A percentile compares a stretch with the other conserved stretches of the same genome.
phyloP scores from a whole-genome alignment of 2,797 vertebrate species.

The Characodon lateralis region DNA sequence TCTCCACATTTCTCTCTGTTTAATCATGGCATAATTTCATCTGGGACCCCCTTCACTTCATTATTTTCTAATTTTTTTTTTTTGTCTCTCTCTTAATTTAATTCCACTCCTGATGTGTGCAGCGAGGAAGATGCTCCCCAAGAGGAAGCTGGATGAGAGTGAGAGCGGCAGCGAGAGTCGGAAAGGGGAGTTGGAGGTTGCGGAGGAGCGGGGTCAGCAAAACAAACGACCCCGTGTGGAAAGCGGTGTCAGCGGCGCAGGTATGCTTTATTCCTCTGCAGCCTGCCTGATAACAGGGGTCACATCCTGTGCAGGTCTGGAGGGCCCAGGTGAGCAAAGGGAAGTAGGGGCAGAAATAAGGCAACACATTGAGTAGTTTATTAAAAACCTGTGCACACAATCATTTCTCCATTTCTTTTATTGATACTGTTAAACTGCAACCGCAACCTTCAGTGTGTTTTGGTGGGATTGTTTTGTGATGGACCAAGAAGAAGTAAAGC shows the following conservation, averaged over 20 bases:
- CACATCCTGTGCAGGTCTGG: not conserved
- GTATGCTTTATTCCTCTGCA: conserved; percentile 53
- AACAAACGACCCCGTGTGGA: conserved; percentile 66
- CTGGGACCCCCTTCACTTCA: conserved; percentile 29
- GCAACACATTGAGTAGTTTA: not conserved
- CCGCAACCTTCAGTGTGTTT: not conserved
- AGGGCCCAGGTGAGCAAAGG: not conserved
- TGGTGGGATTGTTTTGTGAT: not conserved
- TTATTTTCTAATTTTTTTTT: not conserved
- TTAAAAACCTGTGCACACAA: conserved; percentile 1
- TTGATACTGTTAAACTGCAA: not conserved
- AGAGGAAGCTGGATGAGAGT: conserved; percentile 81
- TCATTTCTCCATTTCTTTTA: not conserved
- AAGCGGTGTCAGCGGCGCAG: conserved; percentile 25
- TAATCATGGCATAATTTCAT: conserved; percentile 50
- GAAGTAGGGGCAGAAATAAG: conserved; percentile 6
- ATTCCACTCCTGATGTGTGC: conserved; percentile 25
- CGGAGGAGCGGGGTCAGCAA: conserved; percentile 56
- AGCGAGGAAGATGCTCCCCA: conserved; percentile 91
- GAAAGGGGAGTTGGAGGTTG: conserved; percentile 57
- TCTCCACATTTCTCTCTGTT: conserved; percentile 43
- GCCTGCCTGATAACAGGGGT: not conserved
- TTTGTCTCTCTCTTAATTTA: conserved; percentile 23
- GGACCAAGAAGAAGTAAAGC: not conserved
- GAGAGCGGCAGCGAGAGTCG: conserved; percentile 53